Conservation (phyloP, 2,797 vertebrate genomes). For the Pelodytes ibericus region DNA sequence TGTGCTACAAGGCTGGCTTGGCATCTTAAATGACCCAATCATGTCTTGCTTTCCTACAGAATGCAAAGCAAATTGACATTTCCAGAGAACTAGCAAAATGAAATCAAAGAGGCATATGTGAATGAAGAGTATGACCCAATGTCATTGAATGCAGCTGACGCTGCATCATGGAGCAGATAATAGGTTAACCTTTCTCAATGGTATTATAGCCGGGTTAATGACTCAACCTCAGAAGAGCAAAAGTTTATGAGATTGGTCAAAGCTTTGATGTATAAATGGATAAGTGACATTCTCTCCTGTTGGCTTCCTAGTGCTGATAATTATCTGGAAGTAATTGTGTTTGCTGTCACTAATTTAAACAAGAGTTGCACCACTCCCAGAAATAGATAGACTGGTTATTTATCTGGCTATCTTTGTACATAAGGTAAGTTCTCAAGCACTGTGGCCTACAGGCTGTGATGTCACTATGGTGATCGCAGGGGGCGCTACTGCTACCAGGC, state of each 20-base stretch:
- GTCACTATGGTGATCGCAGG: no score
- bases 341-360: neutral
- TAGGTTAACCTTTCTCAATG: no score
- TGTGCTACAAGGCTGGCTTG: neutral
- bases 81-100: neutral
- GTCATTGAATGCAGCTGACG: neutral
- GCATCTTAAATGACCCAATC: conserved; percentile 8
- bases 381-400: no score
- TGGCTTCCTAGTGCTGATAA: neutral
- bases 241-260: neutral
- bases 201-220: no score
- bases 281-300: neutral
- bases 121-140: neutral
- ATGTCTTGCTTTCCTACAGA: neutral
- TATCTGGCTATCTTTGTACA: no score
- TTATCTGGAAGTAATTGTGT: neutral
- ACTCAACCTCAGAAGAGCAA: neutral
- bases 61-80: neutral
- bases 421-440: no score
- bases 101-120: neutral
- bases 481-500: no score
- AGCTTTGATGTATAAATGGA: neutral
- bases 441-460: no score
- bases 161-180: no score
- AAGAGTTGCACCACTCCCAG: no score